Evolutionary conservation across 2,888 invertebrate species (phyloP).

Genomic region (Drosophila niveifrons): DNA sequence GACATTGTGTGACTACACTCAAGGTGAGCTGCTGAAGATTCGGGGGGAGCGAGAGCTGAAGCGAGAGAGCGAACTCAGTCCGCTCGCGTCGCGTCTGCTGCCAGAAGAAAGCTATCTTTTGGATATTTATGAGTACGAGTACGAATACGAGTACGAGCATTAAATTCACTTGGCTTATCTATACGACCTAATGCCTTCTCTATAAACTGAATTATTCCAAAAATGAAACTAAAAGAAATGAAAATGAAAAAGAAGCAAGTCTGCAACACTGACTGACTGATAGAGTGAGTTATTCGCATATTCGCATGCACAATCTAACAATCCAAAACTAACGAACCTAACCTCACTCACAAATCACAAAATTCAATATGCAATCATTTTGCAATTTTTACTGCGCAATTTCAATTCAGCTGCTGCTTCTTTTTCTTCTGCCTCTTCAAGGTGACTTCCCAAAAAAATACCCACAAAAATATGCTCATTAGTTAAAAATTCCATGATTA

Average conservation of each 20-base stretch:
- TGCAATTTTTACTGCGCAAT: background rate
- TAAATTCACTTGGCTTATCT: background rate
- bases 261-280: background rate
- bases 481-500: no score
- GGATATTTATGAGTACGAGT: background rate
- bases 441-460: background rate
- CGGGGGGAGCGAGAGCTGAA: background rate
- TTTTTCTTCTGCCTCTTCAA: background rate
- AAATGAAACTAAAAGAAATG: background rate
- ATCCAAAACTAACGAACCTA: background rate
- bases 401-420: background rate
- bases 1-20: conserved; percentile 62
- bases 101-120: background rate
- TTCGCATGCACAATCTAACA: background rate
- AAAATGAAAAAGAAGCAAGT: background rate
- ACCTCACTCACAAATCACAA: background rate
- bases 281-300: background rate
- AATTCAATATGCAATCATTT: background rate
- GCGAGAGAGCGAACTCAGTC: background rate
- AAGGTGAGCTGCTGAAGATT: conserved; percentile 32
- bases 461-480: no score
- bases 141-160: background rate
- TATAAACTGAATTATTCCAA: background rate
- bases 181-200: background rate
- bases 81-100: background rate